Conservation (phyloP, 2,797 vertebrate species). For the Fistularia commersonii region DNA sequence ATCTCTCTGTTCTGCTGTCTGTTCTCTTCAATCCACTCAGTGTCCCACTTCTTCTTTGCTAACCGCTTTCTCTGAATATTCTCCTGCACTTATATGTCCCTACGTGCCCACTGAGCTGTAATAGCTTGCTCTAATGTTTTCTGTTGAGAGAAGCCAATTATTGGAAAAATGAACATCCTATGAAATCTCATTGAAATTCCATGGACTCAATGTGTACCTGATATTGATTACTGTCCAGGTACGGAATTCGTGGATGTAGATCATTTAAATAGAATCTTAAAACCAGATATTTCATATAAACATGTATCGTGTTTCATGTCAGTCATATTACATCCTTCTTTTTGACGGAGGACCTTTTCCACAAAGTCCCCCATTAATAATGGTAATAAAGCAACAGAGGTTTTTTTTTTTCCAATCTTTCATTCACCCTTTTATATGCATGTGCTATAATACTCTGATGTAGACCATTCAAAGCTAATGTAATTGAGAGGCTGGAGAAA, state of each 20-base stretch:
- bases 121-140: constrained; percentile 6
- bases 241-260: constrained; percentile 8
- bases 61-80: no score
- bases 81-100: no score
- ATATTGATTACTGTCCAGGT: constrained; percentile 34
- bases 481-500: constrained; percentile 70
- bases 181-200: constrained; percentile 8
- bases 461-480: constrained; percentile 67
- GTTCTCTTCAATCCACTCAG: no score
- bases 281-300: constrained; percentile 40
- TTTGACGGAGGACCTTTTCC: constrained; percentile 58
- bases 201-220: constrained; percentile 12
- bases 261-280: constrained; percentile 44
- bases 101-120: constrained; percentile 7
- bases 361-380: constrained; percentile 51
- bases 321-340: constrained; percentile 44
- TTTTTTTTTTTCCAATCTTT: constrained; percentile 50
- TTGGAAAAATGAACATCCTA: not conserved
- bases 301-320: constrained; percentile 36
- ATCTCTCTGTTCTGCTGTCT: no score
- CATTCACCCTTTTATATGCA: constrained; percentile 55
- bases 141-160: not conserved
- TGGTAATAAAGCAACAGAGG: constrained; percentile 45
- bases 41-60: no score
- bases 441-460: constrained; percentile 57